A percentile compares a stretch with the other conserved stretches of the same genome.
phyloP scores from a whole-genome alignment of 2,113 vertebrate genomes.

The Cyphomyrus discorhynchus region DNA sequence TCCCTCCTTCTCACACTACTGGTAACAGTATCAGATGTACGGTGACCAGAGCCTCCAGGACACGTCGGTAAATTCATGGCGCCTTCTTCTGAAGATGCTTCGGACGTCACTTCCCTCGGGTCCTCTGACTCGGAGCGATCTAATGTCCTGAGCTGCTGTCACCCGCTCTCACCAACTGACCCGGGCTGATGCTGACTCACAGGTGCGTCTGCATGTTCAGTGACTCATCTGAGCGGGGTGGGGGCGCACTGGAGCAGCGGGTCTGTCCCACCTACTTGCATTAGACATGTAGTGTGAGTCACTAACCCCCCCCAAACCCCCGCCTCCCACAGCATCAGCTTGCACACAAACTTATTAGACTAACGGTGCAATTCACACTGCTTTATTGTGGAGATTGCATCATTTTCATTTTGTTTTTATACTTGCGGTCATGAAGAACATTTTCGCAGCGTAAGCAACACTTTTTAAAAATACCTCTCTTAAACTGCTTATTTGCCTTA shows the following conservation, averaged over 20 bases:
- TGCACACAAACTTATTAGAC: neutral
- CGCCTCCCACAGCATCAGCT: neutral
- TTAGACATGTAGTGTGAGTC: constrained; percentile 20
- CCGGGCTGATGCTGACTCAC: constrained; percentile 19
- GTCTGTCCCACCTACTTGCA: constrained; percentile 16
- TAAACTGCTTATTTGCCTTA: neutral
- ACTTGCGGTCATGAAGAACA: neutral
- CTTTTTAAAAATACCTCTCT: neutral
- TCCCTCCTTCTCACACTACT: neutral
- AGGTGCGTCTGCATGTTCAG: constrained; percentile 8
- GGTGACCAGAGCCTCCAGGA: neutral
- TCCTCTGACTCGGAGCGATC: neutral
- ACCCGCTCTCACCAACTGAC: constrained; percentile 12
- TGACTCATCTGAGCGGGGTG: constrained; percentile 6
- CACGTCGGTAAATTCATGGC: neutral
- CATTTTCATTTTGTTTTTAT: neutral
- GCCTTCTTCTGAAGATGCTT: neutral
- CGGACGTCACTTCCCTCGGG: neutral
- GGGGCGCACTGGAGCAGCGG: neutral
- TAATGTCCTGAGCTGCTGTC: neutral
- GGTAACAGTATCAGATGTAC: neutral
- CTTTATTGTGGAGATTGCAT: neutral
- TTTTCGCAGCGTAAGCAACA: neutral
- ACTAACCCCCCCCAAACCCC: constrained; percentile 1
- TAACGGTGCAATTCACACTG: neutral